phyloP scores from a whole-genome alignment of 2,797 vertebrate species.

The Scolopax rusticola region DNA sequence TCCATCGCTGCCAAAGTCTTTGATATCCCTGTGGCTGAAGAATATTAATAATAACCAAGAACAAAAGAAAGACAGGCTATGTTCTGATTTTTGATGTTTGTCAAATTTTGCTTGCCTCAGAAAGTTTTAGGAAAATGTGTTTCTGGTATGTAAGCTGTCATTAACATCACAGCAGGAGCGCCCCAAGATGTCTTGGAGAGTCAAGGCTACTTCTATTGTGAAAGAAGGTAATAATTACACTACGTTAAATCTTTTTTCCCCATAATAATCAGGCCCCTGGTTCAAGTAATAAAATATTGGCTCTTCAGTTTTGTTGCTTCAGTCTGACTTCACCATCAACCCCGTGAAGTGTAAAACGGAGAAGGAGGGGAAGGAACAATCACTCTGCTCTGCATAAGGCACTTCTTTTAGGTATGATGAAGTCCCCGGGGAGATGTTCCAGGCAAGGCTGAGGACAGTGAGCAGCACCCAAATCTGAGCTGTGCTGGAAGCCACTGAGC shows the following conservation, averaged over 20 bases:
- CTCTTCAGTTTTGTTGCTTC: neutral
- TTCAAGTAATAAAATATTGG: neutral
- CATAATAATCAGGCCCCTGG: neutral
- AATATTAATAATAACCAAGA: conserved; percentile 18
- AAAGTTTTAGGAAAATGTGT: neutral
- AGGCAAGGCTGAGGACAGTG: neutral
- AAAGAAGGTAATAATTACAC: neutral
- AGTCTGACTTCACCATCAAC: neutral
- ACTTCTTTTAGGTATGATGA: neutral
- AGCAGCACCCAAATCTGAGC: fast-evolving
- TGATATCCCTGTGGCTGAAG: neutral
- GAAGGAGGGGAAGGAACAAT: neutral
- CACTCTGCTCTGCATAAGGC: fast-evolving
- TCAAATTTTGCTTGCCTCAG: neutral
- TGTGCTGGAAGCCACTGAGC: fast-evolving
- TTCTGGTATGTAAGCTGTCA: neutral
- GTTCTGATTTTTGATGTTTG: conserved; percentile 13
- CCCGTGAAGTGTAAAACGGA: neutral
- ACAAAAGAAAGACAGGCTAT: neutral
- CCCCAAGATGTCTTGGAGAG: neutral
- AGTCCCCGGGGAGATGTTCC: neutral
- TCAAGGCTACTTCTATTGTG: neutral
- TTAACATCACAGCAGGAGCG: neutral
- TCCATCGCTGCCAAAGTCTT: neutral
- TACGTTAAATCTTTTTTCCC: neutral